These are phyloP conservation scores for Epinephelus lanceolatus DNA, from an alignment of 2,113 vertebrate genomes.

Conservation along the genomic window DNA sequence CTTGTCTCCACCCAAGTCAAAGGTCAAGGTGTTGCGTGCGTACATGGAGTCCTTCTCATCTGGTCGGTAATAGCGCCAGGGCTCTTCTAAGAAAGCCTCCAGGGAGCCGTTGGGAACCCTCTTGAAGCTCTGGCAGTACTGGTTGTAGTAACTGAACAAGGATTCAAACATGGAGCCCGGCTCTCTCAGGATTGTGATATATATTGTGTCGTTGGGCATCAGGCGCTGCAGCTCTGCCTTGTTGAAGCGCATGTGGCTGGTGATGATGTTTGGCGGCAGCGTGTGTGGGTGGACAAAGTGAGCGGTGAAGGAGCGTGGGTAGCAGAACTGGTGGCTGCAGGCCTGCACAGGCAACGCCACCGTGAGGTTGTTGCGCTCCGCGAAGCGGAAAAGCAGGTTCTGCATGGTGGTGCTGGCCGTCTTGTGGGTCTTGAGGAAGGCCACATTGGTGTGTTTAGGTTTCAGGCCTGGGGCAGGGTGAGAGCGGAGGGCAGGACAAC, in stretches of 20 bases:
- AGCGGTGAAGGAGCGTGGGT: conserved; percentile 86
- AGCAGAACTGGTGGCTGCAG: conserved; percentile 92
- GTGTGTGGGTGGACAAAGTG: conserved; percentile 89
- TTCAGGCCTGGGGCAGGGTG: conserved; percentile 60
- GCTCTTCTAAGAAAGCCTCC: conserved; percentile 86
- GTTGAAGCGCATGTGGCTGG: conserved; percentile 90
- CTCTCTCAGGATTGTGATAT: conserved; percentile 90
- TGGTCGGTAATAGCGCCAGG: conserved; percentile 86
- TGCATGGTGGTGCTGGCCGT: conserved; percentile 91
- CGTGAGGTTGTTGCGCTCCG: conserved; percentile 89
- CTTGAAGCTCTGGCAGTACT: conserved; percentile 88
- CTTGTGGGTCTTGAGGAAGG: conserved; percentile 93
- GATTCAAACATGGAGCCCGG: conserved; percentile 92
- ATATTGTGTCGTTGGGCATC: conserved; percentile 88
- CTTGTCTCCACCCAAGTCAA: conserved; percentile 89
- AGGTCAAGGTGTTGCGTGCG: conserved; percentile 88
- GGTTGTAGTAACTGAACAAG: conserved; percentile 90
- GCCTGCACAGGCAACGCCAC: conserved; percentile 87
- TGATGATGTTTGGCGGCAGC: conserved; percentile 84
- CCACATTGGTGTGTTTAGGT: conserved; percentile 87
- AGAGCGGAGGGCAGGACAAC: conserved; percentile 67
- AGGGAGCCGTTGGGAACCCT: conserved; percentile 88
- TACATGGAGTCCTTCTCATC: conserved; percentile 88
- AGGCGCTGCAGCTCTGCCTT: conserved; percentile 81
- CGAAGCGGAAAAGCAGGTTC: conserved; percentile 92